Conservation (phyloP, 2,797 vertebrate species). For the Danio albolineatus region DNA sequence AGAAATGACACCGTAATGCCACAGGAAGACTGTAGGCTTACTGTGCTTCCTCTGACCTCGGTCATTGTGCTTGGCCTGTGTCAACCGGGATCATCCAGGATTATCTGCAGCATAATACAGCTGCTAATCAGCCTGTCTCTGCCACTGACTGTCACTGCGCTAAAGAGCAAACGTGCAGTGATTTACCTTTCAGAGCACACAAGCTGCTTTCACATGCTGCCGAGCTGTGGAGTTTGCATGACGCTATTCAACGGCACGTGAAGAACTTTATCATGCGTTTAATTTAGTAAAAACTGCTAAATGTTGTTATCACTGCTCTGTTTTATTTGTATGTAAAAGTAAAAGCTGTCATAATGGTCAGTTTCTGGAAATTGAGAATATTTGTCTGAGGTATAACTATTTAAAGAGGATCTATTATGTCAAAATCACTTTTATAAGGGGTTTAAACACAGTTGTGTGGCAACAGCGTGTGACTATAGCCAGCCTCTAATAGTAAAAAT, state of each 20-base stretch:
- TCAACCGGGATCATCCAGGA: slow-evolving; percentile 77
- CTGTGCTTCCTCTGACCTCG: slow-evolving; percentile 49
- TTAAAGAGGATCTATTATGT: no score
- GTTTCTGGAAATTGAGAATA: no score
- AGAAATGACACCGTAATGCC: not conserved
- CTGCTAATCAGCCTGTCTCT: slow-evolving; percentile 72
- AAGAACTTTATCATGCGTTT: no score
- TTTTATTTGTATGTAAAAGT: no score
- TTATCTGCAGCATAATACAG: slow-evolving; percentile 75
- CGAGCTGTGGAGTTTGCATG: not conserved
- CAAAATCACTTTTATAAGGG: no score
- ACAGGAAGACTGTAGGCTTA: slow-evolving; percentile 10
- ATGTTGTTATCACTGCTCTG: no score
- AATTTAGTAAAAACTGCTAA: not conserved
- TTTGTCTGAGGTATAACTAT: no score
- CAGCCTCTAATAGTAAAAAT: no score
- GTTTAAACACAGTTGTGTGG: no score
- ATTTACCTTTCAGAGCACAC: slow-evolving; percentile 11
- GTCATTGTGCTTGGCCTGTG: slow-evolving; percentile 64
- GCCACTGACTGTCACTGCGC: slow-evolving; percentile 63
- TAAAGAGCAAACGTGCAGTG: slow-evolving; percentile 35
- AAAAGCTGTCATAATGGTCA: no score
- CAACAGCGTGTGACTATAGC: no score
- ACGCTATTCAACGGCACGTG: no score
- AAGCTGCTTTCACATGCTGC: slow-evolving; percentile 8